These are phyloP conservation scores for Cheirogaleus medius DNA, from an alignment of 2,113 vertebrate species.

Conservation along the genomic window DNA sequence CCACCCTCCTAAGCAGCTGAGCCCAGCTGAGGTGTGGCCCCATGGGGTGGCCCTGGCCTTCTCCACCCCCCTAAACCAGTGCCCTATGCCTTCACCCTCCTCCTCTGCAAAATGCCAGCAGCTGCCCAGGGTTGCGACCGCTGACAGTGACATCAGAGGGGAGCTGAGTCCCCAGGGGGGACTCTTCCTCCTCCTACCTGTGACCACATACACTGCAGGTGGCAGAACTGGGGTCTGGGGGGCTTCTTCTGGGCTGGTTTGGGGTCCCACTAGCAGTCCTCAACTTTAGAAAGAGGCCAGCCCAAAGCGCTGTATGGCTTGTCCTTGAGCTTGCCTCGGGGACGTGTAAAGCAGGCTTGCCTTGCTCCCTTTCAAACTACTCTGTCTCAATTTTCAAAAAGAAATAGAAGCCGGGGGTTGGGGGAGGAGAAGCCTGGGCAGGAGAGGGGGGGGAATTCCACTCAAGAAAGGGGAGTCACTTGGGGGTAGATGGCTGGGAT, in stretches of 20 bases:
- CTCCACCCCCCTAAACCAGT: background rate
- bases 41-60: background rate
- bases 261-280: background rate
- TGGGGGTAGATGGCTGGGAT: background rate
- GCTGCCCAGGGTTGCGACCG: background rate
- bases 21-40: background rate
- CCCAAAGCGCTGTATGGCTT: background rate
- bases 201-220: background rate
- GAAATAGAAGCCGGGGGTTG: background rate
- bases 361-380: background rate
- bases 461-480: background rate
- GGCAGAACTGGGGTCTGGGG: background rate
- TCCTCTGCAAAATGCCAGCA: background rate
- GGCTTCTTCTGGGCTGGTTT: background rate
- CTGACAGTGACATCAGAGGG: background rate
- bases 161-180: background rate
- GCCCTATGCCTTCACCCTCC: background rate
- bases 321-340: rapidly evolving
- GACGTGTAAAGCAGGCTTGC: rapidly evolving
- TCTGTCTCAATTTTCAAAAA: background rate
- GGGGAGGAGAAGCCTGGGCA: too few relatives aligned
- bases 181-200: background rate
- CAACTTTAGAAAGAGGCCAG: background rate
- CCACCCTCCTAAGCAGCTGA: background rate
- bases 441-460: background rate